Evolutionary conservation across 2,888 invertebrate genomes (phyloP).

Genomic region (Aporophyla nigra): DNA sequence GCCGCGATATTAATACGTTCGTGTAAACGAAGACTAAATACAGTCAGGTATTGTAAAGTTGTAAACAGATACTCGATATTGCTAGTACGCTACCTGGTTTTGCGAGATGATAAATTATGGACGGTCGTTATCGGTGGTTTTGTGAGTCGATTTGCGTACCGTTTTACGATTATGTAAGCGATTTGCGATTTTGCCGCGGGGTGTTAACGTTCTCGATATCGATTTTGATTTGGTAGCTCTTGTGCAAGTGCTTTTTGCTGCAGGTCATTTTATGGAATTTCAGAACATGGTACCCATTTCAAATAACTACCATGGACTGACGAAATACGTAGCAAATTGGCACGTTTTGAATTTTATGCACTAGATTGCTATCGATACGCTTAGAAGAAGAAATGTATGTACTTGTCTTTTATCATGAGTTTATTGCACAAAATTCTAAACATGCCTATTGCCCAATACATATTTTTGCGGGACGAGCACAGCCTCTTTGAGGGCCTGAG

Average conservation of each 20-base stretch:
- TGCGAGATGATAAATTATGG: conserved; percentile 41
- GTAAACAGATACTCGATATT: conserved; percentile 50
- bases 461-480: too few species aligned
- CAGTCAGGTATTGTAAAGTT: conserved; percentile 41
- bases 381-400: too few species aligned
- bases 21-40: conserved; percentile 9
- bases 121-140: conserved; percentile 21
- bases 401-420: too few species aligned
- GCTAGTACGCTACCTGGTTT: conserved; percentile 31
- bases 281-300: conserved; percentile 10
- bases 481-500: too few species aligned
- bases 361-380: too few species aligned
- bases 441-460: too few species aligned
- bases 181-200: conserved; percentile 42
- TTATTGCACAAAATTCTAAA: too few species aligned
- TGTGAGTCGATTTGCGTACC: conserved; percentile 36
- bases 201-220: conserved; percentile 27
- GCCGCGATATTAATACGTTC: too few species aligned
- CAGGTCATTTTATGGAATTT: conserved; percentile 26
- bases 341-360: too few species aligned
- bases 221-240: conserved; percentile 34
- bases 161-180: conserved; percentile 53
- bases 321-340: too few species aligned
- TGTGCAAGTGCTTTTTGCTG: conserved; percentile 30
- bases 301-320: not conserved